Conservation (phyloP, 2,888 invertebrate genomes). For the Therioaphis trifolii region DNA sequence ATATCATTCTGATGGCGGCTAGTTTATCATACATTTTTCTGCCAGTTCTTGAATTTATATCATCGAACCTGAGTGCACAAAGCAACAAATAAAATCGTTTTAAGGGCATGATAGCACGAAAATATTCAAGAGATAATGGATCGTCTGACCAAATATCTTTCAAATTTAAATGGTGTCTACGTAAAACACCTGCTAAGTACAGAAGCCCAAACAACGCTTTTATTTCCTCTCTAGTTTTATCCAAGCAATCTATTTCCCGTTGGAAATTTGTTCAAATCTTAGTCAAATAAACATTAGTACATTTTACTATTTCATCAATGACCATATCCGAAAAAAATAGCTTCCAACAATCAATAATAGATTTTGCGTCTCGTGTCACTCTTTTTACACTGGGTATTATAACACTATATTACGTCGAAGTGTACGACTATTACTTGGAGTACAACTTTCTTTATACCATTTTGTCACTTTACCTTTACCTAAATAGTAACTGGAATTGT, state of each 20-base stretch:
- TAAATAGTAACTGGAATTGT: constrained; percentile 41
- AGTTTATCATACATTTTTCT: constrained; percentile 22
- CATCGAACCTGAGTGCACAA: background rate
- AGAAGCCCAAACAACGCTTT: background rate
- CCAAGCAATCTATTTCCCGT: constrained; percentile 10
- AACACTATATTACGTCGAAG: background rate
- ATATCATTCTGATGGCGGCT: constrained; percentile 26
- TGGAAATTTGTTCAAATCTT: constrained; percentile 25
- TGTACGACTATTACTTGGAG: constrained; percentile 30
- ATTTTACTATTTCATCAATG: background rate
- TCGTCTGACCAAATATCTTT: background rate
- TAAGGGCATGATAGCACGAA: background rate
- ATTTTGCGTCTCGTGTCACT: no score
- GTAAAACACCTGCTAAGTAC: background rate
- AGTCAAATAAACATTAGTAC: no score
- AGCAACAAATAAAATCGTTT: background rate
- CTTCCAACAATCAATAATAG: background rate
- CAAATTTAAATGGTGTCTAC: background rate
- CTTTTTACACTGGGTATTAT: no score
- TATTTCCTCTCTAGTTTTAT: background rate
- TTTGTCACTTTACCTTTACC: constrained; percentile 29
- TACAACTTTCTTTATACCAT: constrained; percentile 28
- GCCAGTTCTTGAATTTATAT: background rate
- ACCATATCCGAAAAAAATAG: no score
- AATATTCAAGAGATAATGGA: background rate